Conservation (phyloP, 23 tunicate genomes). For the Halocynthia roretzi region DNA sequence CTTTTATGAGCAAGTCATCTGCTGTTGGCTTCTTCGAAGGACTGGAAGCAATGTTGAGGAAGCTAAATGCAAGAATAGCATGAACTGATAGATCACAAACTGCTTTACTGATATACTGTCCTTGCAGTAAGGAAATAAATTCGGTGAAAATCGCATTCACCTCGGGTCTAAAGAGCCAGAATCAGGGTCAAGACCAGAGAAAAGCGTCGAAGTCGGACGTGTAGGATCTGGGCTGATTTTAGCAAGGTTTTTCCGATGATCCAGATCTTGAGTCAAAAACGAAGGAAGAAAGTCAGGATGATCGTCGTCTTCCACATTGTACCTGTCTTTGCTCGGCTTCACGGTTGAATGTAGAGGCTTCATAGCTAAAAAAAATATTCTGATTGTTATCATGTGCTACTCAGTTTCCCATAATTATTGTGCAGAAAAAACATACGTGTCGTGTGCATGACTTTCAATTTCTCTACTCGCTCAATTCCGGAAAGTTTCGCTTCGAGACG, state of each 20-base stretch:
- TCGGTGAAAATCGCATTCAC: slow-evolving; percentile 1
- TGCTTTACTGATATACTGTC: no score
- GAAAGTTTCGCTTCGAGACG: slow-evolving; percentile 40
- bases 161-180: slow-evolving; percentile 41
- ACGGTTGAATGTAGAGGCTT: not conserved
- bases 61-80: not conserved
- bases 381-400: no score
- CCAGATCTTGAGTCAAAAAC: slow-evolving; percentile 1
- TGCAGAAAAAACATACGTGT: slow-evolving; percentile 16
- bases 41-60: slow-evolving; percentile 9
- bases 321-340: not conserved
- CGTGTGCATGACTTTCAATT: slow-evolving; percentile 21
- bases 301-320: not conserved
- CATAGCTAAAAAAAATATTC: not conserved
- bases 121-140: no score
- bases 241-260: not conserved
- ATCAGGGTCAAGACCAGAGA: slow-evolving; percentile 50
- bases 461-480: slow-evolving; percentile 32
- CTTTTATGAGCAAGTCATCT: slow-evolving; percentile 2
- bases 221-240: not conserved
- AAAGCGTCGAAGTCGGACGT: slow-evolving; percentile 29
- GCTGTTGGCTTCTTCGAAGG: not conserved
- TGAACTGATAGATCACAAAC: no score
- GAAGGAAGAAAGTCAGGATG: slow-evolving; percentile 5
- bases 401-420: no score